A percentile compares a stretch with the other conserved stretches of the same genome.
Evolutionary conservation across 2,888 invertebrate species (phyloP).

Genomic region (Ecliptopera silaceata): DNA sequence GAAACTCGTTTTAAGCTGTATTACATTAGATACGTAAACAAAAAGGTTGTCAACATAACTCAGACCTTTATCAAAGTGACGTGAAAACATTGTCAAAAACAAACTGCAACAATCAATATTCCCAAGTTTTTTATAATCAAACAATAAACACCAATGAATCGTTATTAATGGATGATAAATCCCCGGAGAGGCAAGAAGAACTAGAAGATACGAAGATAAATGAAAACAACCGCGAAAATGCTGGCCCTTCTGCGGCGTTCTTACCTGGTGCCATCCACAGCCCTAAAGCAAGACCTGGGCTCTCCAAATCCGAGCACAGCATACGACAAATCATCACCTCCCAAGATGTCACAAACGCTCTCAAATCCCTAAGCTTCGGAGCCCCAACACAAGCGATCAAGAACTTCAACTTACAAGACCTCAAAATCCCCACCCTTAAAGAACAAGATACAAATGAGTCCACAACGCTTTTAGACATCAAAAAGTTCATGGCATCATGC

Average conservation of each 20-base stretch:
- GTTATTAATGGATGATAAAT: constrained; percentile 67
- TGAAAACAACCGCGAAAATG: constrained; percentile 29
- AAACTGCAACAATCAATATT: constrained; percentile 12
- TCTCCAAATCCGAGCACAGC: constrained; percentile 75
- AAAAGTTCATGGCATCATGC: constrained; percentile 70
- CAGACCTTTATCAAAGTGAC: constrained; percentile 1
- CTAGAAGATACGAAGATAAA: constrained; percentile 43
- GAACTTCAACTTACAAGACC: constrained; percentile 52
- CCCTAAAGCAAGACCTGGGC: constrained; percentile 50
- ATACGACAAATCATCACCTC: constrained; percentile 65
- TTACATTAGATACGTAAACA: too few species aligned
- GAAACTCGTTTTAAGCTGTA: too few species aligned
- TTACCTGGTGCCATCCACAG: constrained; percentile 62
- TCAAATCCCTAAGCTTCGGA: constrained; percentile 64
- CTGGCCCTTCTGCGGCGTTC: constrained; percentile 23
- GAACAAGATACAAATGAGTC: constrained; percentile 43
- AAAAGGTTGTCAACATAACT: neutral
- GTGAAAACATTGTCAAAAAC: constrained; percentile 33
- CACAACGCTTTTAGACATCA: constrained; percentile 62
- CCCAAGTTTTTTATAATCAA: constrained; percentile 19
- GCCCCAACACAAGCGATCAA: constrained; percentile 44
- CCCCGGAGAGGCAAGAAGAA: constrained; percentile 48
- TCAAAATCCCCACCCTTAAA: constrained; percentile 55
- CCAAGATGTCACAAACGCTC: constrained; percentile 65
- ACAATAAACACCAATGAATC: constrained; percentile 54